Percentiles rank a stretch among this genome's conserved stretches.
Evolutionary conservation across 2,888 invertebrate genomes (phyloP).

Genomic region (Pachydiplax longipennis): DNA sequence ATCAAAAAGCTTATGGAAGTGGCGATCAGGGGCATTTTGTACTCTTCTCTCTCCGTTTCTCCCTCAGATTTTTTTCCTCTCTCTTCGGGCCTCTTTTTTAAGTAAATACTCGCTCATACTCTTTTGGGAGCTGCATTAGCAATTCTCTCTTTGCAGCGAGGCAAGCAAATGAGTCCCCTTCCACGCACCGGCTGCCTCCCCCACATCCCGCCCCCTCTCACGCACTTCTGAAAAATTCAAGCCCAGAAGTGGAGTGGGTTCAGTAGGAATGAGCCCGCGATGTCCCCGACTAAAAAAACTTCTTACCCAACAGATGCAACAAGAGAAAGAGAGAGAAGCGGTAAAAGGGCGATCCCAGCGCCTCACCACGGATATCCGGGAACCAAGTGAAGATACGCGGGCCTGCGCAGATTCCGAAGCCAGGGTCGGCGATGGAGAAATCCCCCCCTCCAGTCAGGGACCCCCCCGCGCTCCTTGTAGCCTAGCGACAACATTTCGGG

Average conservation of each 20-base stretch:
- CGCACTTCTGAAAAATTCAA: constrained; percentile 32
- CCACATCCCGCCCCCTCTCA: neutral
- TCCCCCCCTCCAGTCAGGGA: too few species aligned
- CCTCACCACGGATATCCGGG: neutral
- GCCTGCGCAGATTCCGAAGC: neutral
- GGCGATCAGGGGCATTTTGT: neutral
- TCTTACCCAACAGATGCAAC: neutral
- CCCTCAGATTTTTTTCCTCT: neutral
- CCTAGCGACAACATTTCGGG: neutral
- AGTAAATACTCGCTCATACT: neutral
- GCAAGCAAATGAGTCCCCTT: constrained; percentile 17
- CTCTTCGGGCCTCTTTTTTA: neutral
- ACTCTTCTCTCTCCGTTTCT: neutral
- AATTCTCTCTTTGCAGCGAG: constrained; percentile 23
- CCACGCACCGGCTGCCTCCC: neutral
- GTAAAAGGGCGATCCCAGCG: neutral
- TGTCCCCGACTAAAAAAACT: neutral
- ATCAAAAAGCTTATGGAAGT: neutral
- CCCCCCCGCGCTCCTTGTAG: neutral
- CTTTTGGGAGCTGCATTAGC: constrained; percentile 16
- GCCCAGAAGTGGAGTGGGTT: neutral
- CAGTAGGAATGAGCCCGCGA: neutral
- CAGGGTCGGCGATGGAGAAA: too few species aligned
- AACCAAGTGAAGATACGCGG: neutral
- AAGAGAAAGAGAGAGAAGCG: neutral